Evolutionary conservation across 2,888 invertebrate species (phyloP).

Genomic region (Terebella lapidaria): DNA sequence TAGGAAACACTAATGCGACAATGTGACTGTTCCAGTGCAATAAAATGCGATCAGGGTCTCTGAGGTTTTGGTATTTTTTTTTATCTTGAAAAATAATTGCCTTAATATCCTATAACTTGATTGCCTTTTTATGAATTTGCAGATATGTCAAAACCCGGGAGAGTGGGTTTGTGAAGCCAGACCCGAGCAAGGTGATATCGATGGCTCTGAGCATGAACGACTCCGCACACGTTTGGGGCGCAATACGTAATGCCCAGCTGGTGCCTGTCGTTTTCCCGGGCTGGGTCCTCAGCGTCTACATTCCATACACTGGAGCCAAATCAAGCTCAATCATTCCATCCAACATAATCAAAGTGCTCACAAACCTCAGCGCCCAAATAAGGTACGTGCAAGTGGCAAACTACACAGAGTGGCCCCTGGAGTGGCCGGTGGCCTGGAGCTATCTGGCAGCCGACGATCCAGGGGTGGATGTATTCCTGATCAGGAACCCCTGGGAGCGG

Average conservation of each 20-base stretch:
- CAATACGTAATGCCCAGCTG: slow-evolving; percentile 21
- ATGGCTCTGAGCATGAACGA: slow-evolving; percentile 16
- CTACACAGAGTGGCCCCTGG: background rate
- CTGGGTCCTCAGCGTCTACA: slow-evolving; percentile 20
- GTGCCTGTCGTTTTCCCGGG: slow-evolving; percentile 13
- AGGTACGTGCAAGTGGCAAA: background rate
- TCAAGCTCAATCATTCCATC: slow-evolving; percentile 6
- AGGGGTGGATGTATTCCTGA: slow-evolving; percentile 9
- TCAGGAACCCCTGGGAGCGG: slow-evolving; percentile 5
- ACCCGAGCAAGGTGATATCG: slow-evolving; percentile 16
- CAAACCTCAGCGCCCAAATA: slow-evolving; percentile 11
- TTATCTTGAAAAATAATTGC: too few relatives aligned
- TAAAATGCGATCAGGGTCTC: too few relatives aligned
- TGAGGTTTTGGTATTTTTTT: too few relatives aligned
- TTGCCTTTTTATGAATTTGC: too few relatives aligned
- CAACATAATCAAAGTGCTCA: slow-evolving; percentile 8
- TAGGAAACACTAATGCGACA: background rate
- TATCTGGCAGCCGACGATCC: slow-evolving; percentile 12
- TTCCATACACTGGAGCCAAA: background rate
- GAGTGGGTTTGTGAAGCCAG: background rate
- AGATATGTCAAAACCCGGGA: background rate
- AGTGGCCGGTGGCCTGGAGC: slow-evolving; percentile 8
- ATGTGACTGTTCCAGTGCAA: background rate
- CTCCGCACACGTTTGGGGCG: slow-evolving; percentile 11
- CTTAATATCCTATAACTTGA: too few relatives aligned